Base-by-base conservation (phyloP, 2,797 vertebrate genomes). In the Notolepis coatsorum region DNA sequence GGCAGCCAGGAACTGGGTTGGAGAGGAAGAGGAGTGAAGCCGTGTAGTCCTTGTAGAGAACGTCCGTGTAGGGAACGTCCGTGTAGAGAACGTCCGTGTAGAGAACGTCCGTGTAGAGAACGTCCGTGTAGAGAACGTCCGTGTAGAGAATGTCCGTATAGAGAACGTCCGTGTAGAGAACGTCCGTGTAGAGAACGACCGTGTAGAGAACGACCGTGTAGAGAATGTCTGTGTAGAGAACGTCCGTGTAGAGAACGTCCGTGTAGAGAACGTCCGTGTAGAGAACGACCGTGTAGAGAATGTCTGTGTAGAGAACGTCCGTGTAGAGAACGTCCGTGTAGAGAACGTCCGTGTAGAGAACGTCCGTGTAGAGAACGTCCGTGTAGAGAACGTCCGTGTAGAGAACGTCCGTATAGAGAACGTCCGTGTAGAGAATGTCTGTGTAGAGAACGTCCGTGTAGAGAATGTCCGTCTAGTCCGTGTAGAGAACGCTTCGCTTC, bases 1-100 rank as follows among this genome's bases (percentile, higher is more conserved):
- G 71, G 84, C 71, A 87, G 84, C 77, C 43, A 55, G 81, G 61
- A 92, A 90, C 80, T 92, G 77, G 92, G 92, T 89, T 93, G 89
- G 50, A 69, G 13, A 61, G 62, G 75, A 67, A 75, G 13, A 69
- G 66, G 79, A 23, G 58, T 17, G 25, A 59, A 50, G 68, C 35
- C 59, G 55, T 57, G n/a, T n/a, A n/a, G n/a, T n/a, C n/a, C n/a
- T n/a, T n/a, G n/a, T n/a, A n/a, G n/a, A 48, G 27, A 33, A 20
- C 6, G 33, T 37, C 17, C n/a, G n/a, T n/a, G n/a, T n/a, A n/a
- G n/a, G n/a, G n/a, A n/a, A n/a, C n/a, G 61, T 55, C 31, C 50
- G 63, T 67, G 73, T 61, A 72, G 75, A 75, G 39, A 52, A 37
- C 17, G 69, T 63, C 47, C 61, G 61, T 37, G 63, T 66, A 51